phyloP scores from a whole-genome alignment of 2,797 vertebrate genomes.

The Hemibagrus guttatus region DNA sequence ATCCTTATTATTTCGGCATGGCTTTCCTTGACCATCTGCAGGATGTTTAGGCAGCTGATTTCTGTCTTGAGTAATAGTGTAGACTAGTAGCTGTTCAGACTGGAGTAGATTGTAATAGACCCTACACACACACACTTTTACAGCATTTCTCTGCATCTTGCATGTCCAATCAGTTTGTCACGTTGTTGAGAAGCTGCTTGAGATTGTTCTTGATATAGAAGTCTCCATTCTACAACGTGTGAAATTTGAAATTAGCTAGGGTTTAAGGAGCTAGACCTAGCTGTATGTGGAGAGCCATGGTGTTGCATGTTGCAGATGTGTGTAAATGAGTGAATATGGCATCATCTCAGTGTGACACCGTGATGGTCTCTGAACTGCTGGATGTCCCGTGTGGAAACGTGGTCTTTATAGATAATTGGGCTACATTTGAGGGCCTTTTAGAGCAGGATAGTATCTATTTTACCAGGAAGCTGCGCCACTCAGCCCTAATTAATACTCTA shows the following conservation, averaged over 20 bases:
- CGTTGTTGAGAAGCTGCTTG: background rate
- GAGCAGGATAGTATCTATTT: background rate
- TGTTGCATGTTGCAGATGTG: background rate
- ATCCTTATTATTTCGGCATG: background rate
- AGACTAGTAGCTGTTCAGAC: background rate
- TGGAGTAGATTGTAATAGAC: background rate
- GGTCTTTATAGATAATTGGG: background rate
- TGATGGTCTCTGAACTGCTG: background rate
- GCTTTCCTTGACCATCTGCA: background rate
- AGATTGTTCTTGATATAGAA: background rate
- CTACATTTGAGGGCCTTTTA: background rate
- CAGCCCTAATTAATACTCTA: background rate
- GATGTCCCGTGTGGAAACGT: background rate
- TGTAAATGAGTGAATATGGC: background rate
- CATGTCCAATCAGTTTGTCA: background rate
- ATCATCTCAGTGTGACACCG: background rate
- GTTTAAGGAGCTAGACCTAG: background rate
- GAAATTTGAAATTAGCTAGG: background rate
- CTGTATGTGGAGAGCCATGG: background rate
- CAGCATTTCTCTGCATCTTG: no score
- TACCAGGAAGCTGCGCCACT: background rate
- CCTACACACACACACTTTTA: background rate
- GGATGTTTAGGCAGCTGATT: background rate
- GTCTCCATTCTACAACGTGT: background rate
- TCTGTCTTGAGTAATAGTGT: background rate